A percentile compares a stretch with the other conserved stretches of the same genome.
phyloP scores from a whole-genome alignment of 2,888 invertebrate genomes.

The Ornithoptera alexandrae region DNA sequence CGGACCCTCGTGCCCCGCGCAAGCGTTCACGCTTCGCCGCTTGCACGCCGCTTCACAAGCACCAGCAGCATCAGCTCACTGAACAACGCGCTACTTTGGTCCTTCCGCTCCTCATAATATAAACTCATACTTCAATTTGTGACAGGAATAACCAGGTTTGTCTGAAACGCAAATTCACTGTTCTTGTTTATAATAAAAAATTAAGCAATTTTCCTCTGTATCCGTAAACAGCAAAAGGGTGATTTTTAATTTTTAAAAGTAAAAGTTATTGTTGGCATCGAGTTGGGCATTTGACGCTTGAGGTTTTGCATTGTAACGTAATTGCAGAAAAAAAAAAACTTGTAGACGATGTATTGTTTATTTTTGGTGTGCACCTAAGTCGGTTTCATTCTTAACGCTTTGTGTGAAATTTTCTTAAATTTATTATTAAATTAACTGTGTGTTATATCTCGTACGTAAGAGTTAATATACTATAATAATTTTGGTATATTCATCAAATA shows the following conservation, averaged over 20 bases:
- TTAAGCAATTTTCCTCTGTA: constrained; percentile 23
- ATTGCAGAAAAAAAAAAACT: constrained; percentile 63
- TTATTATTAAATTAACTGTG: not conserved
- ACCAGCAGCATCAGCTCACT: constrained; percentile 19
- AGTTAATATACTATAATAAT: too few relatives aligned
- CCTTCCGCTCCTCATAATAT: constrained; percentile 31
- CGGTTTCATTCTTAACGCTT: constrained; percentile 9
- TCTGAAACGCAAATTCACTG: constrained; percentile 2
- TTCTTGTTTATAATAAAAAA: constrained; percentile 7
- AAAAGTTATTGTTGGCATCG: constrained; percentile 29
- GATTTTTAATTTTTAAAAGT: not conserved
- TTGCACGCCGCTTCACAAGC: constrained; percentile 42
- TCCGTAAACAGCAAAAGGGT: constrained; percentile 1
- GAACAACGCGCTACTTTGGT: constrained; percentile 33
- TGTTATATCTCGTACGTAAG: not conserved
- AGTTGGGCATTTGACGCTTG: constrained; percentile 70
- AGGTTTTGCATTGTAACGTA: constrained; percentile 74
- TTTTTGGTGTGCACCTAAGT: constrained; percentile 37
- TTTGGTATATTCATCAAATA: too few relatives aligned
- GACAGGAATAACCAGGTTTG: not conserved
- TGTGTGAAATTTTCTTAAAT: not conserved
- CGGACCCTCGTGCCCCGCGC: constrained; percentile 69
- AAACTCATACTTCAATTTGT: not conserved
- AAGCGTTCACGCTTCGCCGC: constrained; percentile 75
- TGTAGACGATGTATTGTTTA: constrained; percentile 52